phyloP scores from a whole-genome alignment of 2,797 vertebrate genomes.

The Sebastes diaconus region DNA sequence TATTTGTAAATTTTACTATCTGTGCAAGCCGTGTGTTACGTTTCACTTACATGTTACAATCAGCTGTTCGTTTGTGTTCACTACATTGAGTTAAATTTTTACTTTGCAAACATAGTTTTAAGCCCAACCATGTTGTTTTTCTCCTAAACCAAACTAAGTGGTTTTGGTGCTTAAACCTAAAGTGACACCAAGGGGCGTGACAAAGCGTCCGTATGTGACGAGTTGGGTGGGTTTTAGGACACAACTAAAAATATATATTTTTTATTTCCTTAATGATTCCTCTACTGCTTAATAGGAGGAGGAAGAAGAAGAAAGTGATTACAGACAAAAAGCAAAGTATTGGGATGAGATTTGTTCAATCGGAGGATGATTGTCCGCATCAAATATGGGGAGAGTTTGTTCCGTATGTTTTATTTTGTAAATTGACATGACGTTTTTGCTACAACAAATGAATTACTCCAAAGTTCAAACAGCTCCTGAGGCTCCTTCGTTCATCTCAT shows the following conservation, averaged over 20 bases:
- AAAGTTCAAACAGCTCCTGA: neutral
- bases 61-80: too few species aligned
- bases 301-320: neutral
- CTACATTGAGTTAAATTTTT: too few species aligned
- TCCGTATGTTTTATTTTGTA: neutral
- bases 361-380: neutral
- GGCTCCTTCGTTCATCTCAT: neutral
- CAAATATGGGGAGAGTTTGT: neutral
- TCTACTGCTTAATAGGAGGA: neutral
- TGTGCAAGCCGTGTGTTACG: neutral
- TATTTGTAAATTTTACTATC: neutral
- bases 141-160: too few species aligned
- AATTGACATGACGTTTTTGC: neutral
- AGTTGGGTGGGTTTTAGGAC: neutral
- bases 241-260: neutral
- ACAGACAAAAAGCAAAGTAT: too few species aligned
- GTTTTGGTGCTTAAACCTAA: too few species aligned
- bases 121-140: too few species aligned
- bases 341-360: neutral
- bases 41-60: too few species aligned
- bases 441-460: neutral
- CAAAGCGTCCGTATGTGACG: too few species aligned
- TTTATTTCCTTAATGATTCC: neutral
- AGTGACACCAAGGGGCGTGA: too few species aligned
- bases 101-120: too few species aligned